Conservation (phyloP, 2,888 invertebrate genomes). For the Steinernema hermaphroditum region DNA sequence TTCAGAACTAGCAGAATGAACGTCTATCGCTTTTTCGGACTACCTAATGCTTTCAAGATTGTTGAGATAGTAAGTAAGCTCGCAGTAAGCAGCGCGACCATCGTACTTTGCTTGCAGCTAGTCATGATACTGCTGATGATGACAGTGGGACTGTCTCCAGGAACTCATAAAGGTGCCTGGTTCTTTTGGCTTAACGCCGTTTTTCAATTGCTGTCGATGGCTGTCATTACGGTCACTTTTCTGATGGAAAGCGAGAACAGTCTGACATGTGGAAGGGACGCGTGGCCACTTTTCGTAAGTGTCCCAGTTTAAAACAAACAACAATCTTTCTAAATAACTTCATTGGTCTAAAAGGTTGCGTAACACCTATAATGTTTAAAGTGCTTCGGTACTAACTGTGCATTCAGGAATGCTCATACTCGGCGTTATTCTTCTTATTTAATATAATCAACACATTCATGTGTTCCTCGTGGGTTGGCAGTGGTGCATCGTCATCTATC, state of each 20-base stretch:
- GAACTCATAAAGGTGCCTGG: background rate
- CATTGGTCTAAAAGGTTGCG: too few species aligned
- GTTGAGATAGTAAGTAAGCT: background rate
- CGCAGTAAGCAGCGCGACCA: too few species aligned
- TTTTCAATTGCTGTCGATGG: background rate
- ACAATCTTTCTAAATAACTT: too few species aligned
- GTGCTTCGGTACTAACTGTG: too few species aligned
- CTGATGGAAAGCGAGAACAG: conserved; percentile 22
- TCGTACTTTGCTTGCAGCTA: background rate
- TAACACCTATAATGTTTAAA: too few species aligned
- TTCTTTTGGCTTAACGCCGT: conserved; percentile 9
- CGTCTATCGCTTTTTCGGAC: background rate
- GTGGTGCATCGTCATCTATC: background rate
- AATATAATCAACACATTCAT: conserved; percentile 10
- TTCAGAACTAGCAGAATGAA: background rate
- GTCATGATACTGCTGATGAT: background rate
- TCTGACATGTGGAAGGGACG: conserved; percentile 8
- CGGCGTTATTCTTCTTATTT: conserved; percentile 10
- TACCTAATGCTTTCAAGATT: conserved; percentile 13
- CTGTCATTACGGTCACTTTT: background rate
- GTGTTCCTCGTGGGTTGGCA: background rate
- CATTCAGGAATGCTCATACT: conserved; percentile 8
- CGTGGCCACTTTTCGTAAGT: conserved; percentile 18
- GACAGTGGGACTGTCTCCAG: background rate
- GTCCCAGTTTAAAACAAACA: too few species aligned